phyloP scores from a whole-genome alignment of 2,888 invertebrate genomes.

The Glomeris marginata region DNA sequence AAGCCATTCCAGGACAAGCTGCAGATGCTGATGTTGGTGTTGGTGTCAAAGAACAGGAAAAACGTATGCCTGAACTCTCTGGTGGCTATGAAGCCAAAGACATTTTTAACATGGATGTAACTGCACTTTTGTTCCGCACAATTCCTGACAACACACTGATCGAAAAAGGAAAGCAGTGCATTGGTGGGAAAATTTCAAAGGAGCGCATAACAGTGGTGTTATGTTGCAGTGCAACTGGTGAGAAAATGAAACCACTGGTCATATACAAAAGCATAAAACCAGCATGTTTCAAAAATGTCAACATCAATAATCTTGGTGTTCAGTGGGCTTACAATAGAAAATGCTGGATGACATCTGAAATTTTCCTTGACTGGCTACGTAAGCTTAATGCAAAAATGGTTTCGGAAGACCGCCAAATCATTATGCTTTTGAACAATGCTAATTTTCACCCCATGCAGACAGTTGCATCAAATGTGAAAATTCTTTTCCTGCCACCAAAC shows the following conservation, averaged over 20 bases:
- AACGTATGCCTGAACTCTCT: too few species aligned
- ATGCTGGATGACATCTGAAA: not conserved
- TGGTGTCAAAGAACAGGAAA: too few species aligned
- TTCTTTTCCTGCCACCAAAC: conserved; percentile 1
- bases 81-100: too few species aligned
- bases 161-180: conserved; percentile 7
- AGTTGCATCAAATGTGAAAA: not conserved
- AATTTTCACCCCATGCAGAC: not conserved
- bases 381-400: not conserved
- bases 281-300: not conserved
- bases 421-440: not conserved
- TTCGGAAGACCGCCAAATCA: not conserved
- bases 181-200: conserved; percentile 1
- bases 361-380: not conserved
- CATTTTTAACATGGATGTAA: not conserved
- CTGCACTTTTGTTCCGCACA: not conserved
- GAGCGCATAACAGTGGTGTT: not conserved
- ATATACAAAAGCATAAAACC: too few species aligned
- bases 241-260: not conserved
- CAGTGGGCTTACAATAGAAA: not conserved
- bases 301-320: not conserved
- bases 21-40: too few species aligned
- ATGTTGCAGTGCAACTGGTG: conserved; percentile 1
- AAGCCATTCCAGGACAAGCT: too few species aligned
- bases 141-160: not conserved